A percentile compares a stretch with the other conserved stretches of the same genome.
Evolutionary conservation across 2,113 vertebrate genomes (phyloP).

Genomic region (Elaphurus davidianus): DNA sequence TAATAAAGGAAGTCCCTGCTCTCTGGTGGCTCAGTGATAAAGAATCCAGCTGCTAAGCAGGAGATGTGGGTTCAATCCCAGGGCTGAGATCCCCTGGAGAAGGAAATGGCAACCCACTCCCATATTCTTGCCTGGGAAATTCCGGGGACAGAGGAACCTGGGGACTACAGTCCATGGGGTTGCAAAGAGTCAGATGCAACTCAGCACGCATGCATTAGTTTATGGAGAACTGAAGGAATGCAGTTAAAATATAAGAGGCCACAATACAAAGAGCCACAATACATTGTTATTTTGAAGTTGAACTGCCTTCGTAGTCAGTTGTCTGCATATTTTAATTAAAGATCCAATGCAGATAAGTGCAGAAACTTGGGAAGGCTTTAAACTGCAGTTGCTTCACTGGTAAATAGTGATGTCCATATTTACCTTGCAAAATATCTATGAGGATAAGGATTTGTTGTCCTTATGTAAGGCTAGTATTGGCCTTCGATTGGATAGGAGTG

Average conservation of each 20-base stretch:
- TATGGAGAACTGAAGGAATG: neutral
- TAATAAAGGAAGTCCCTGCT: neutral
- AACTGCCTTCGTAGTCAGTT: neutral
- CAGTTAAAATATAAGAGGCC: neutral
- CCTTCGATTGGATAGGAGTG: neutral
- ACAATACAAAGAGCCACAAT: neutral
- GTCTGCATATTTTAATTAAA: neutral
- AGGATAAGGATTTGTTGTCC: neutral
- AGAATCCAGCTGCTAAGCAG: neutral
- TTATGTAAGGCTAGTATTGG: neutral
- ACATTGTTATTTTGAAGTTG: neutral
- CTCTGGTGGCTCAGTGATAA: neutral
- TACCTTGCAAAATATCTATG: neutral
- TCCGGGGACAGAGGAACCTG: neutral
- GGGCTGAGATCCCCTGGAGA: neutral
- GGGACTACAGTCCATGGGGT: neutral
- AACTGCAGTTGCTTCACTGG: neutral
- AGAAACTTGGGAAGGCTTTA: neutral
- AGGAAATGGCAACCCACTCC: neutral
- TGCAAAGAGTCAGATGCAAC: neutral
- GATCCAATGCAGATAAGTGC: neutral
- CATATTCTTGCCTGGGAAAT: neutral
- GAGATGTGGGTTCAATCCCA: neutral
- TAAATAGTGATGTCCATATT: neutral
- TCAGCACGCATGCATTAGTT: neutral